These are phyloP conservation scores for Cossypha dichroa DNA, from an alignment of 2,797 vertebrate genomes.

Conservation along the genomic window DNA sequence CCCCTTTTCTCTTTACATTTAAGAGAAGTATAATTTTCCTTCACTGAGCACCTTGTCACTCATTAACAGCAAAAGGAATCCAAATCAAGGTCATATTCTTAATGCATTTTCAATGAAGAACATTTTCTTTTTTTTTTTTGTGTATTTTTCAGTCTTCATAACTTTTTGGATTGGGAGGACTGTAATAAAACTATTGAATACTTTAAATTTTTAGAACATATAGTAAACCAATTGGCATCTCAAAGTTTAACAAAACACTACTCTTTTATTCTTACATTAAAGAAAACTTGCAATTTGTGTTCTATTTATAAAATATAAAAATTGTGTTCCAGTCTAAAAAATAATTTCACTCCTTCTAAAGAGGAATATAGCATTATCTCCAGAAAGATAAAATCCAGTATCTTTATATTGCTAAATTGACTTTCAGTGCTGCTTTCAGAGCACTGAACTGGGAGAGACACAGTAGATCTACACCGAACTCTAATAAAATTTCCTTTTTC, in stretches of 20 bases:
- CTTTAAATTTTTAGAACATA: neutral
- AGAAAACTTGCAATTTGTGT: neutral
- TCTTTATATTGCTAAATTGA: neutral
- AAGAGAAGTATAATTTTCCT: neutral
- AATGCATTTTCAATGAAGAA: neutral
- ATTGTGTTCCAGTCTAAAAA: neutral
- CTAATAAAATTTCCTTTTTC: neutral
- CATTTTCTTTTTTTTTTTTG: rapidly evolving
- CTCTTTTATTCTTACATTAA: neutral
- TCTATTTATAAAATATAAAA: neutral
- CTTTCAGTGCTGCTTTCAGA: neutral
- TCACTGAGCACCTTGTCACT: neutral
- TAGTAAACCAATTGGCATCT: neutral
- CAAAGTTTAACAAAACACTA: neutral
- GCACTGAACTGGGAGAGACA: neutral
- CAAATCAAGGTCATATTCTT: neutral
- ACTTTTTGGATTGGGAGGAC: neutral
- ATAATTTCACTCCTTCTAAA: neutral
- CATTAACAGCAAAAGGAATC: neutral
- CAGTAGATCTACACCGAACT: neutral
- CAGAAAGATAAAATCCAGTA: neutral
- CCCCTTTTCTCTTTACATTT: neutral
- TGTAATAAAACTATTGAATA: neutral
- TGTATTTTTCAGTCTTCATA: neutral
- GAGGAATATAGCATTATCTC: neutral